Conservation (phyloP, 2,113 vertebrate genomes). For the Capreolus pygargus region DNA sequence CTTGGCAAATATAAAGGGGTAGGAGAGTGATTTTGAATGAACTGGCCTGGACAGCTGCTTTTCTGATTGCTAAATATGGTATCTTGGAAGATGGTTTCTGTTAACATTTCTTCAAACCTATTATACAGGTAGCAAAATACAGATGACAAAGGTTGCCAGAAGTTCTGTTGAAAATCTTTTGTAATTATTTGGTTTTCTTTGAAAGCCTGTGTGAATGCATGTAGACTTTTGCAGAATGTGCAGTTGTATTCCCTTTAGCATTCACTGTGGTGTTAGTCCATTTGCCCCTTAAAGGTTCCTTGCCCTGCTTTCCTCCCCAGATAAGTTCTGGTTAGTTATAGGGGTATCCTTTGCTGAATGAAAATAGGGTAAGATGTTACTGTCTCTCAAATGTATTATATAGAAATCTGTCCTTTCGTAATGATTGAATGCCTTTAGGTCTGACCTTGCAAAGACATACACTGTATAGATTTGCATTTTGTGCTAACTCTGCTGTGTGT, state of each 20-base stretch:
- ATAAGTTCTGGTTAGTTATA: not conserved
- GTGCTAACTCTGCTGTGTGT: no score
- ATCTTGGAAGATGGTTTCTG: not conserved
- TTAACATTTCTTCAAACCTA: not conserved
- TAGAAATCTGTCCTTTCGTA: not conserved
- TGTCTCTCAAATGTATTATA: not conserved
- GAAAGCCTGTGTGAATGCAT: not conserved
- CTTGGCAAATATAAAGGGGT: not conserved
- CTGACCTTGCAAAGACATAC: no score
- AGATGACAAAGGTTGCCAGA: not conserved
- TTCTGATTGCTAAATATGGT: not conserved
- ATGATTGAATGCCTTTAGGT: no score
- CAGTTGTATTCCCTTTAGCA: not conserved
- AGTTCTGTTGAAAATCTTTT: not conserved
- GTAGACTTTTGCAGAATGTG: not conserved
- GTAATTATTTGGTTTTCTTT: not conserved
- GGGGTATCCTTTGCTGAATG: not conserved
- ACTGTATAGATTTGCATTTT: no score
- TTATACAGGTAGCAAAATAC: not conserved
- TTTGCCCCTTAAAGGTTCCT: not conserved
- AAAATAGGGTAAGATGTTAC: not conserved
- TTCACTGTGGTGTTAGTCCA: not conserved
- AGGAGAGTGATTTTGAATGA: not conserved
- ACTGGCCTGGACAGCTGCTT: not conserved
- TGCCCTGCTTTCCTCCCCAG: not conserved